Conservation (phyloP, 2,113 vertebrate species). For the Hyperoodon ampullatus region DNA sequence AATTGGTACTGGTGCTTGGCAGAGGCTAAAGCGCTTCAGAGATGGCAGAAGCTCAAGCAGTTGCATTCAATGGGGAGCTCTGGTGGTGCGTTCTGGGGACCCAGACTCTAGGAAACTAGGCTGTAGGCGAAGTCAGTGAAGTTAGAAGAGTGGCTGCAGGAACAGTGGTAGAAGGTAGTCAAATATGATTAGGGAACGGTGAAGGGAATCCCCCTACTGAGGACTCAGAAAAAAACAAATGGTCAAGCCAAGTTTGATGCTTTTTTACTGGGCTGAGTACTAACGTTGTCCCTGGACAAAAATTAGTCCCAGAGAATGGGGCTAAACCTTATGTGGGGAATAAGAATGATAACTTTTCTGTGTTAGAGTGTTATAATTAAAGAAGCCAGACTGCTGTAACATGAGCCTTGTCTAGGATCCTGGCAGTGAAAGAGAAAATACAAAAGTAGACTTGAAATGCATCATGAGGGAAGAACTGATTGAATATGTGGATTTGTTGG, state of each 20-base stretch:
- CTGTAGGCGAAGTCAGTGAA: not conserved
- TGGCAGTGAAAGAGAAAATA: not conserved
- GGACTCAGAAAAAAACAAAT: not conserved
- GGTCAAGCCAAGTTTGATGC: not conserved
- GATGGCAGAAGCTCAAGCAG: not conserved
- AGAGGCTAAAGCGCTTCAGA: not conserved
- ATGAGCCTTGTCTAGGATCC: not conserved
- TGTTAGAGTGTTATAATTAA: constrained; percentile 22
- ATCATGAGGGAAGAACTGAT: not conserved
- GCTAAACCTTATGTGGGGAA: not conserved
- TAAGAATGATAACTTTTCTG: not conserved
- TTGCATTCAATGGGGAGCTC: not conserved
- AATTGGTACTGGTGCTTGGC: not conserved
- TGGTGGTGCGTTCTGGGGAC: not conserved
- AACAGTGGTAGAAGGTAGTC: not conserved
- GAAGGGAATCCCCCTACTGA: not conserved
- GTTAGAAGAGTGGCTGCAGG: not conserved
- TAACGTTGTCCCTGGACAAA: not conserved
- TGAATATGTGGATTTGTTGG: not conserved
- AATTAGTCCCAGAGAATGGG: not conserved
- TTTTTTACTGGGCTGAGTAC: not conserved
- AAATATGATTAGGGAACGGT: not conserved
- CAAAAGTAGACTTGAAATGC: not conserved
- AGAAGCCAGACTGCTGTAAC: not conserved
- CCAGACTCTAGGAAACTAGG: not conserved